Evolutionary conservation across 2,113 vertebrate species (phyloP).

Genomic region (Gymnarchus niloticus): DNA sequence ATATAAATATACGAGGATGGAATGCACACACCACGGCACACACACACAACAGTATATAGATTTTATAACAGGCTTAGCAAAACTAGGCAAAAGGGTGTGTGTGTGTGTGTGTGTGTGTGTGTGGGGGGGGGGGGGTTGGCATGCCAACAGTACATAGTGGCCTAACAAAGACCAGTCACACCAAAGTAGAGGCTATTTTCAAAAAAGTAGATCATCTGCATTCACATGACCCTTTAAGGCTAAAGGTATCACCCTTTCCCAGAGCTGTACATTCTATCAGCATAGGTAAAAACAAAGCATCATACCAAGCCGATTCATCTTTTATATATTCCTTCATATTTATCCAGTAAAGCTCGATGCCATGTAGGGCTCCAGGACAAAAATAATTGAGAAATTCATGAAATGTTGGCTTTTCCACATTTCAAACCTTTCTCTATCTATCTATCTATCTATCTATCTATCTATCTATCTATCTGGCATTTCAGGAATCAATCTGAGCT

Average conservation of each 20-base stretch:
- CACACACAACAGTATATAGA: background rate
- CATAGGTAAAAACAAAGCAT: background rate
- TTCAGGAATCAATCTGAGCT: too few relatives aligned
- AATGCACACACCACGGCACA: background rate
- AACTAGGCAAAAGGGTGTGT: background rate
- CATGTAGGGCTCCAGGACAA: background rate
- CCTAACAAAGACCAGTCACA: background rate
- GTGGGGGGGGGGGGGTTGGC: too few relatives aligned
- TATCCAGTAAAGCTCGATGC: too few relatives aligned
- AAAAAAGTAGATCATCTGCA: background rate
- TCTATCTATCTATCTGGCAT: too few relatives aligned
- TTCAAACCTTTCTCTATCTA: background rate
- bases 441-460: background rate
- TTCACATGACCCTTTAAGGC: background rate
- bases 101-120: background rate
- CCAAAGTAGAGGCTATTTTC: background rate
- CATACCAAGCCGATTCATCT: background rate
- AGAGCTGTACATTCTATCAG: background rate
- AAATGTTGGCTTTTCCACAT: background rate
- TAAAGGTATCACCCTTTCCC: background rate
- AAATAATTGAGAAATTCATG: background rate
- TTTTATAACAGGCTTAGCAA: conserved; percentile 1
- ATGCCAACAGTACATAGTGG: background rate
- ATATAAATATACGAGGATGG: background rate
- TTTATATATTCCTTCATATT: background rate